Evolutionary conservation across 1,140 invertebrate species (phyloP), one percentile per base, ranked within the genome.

Genomic region (Drosophila subobscura): DNA sequence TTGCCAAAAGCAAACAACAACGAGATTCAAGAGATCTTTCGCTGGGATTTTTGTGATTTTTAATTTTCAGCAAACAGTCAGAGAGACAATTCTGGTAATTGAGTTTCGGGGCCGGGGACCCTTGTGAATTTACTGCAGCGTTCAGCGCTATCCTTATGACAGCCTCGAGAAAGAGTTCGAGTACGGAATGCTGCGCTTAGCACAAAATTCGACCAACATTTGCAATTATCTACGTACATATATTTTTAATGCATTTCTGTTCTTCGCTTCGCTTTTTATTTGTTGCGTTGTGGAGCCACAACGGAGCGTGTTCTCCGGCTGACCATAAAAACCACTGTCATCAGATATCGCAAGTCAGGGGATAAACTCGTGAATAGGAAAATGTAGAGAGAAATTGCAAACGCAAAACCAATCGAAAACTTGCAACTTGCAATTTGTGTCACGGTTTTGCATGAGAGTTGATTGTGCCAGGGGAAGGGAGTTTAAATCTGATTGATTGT

Each of bases 1-100:
- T 59, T 59, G 64, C 49, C 58, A 60, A 76, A 65, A 85, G 52
- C 61, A 76, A 79, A 72, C 60, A 76, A 72, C 60, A 59, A 68
- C 52, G 64, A 37, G 46, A 40, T 72, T 73, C 59, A 64, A 68
- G 72, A 56, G 65, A 60, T 53, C 59, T 54, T 68, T 20, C 16
- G 10, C 54, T 41, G 29, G 44, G 59, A 37, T 44, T 64, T 78
- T 78, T 73, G 16, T 68, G 75, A 61, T 78, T 81, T 77, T 77
- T 77, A 70, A 77, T 65, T 83, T 74, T 37, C 56, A 20, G 57
- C 41, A 51, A 65, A 73, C 57, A 20, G 54, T 45, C 27, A 44
- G 53, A 45, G 41, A 49, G 53, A 45, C 45, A 49, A 29, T 70
- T 56, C 56, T 61, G 55, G 63, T 84, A 81, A 81, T 81, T 81